These are phyloP conservation scores for Agonopterix subpropinquella DNA, from an alignment of 2,888 invertebrate species.

Conservation along the genomic window DNA sequence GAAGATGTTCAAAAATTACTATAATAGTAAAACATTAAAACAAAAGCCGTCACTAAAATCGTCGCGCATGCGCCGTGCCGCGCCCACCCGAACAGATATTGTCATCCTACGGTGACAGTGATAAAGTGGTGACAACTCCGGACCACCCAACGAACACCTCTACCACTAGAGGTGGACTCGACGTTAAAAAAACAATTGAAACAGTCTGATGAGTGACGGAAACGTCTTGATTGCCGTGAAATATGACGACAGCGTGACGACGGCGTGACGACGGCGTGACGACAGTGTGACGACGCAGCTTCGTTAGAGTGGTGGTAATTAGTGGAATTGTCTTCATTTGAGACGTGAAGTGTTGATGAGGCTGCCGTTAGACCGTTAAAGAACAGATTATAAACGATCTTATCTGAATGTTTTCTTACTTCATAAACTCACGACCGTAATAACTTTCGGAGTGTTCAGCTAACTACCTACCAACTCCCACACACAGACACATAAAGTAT, in stretches of 20 bases:
- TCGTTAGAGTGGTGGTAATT: conserved; percentile 6
- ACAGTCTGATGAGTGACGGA: conserved; percentile 7
- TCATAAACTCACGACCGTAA: too few species aligned
- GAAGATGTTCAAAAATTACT: conserved; percentile 5
- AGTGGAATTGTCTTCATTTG: conserved; percentile 2
- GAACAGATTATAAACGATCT: too few species aligned
- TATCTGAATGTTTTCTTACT: too few species aligned
- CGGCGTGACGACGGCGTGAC: conserved; percentile 21
- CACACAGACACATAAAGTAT: too few species aligned
- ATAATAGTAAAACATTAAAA: too few species aligned
- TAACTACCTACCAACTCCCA: too few species aligned
- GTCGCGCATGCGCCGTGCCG: neutral
- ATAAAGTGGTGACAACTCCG: conserved; percentile 6
- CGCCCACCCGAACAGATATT: neutral
- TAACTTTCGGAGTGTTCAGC: too few species aligned
- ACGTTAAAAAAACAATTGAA: neutral
- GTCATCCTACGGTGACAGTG: conserved; percentile 7
- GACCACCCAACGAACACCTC: conserved; percentile 3
- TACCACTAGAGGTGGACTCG: neutral
- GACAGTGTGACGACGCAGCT: conserved; percentile 3
- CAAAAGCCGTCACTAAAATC: too few species aligned
- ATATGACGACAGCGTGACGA: conserved; percentile 15
- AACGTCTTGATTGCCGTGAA: conserved; percentile 7
- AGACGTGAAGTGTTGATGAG: too few species aligned
- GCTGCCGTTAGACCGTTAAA: too few species aligned